These are phyloP conservation scores for Liasis olivaceus DNA, from an alignment of 2,797 vertebrate genomes.

Conservation along the genomic window DNA sequence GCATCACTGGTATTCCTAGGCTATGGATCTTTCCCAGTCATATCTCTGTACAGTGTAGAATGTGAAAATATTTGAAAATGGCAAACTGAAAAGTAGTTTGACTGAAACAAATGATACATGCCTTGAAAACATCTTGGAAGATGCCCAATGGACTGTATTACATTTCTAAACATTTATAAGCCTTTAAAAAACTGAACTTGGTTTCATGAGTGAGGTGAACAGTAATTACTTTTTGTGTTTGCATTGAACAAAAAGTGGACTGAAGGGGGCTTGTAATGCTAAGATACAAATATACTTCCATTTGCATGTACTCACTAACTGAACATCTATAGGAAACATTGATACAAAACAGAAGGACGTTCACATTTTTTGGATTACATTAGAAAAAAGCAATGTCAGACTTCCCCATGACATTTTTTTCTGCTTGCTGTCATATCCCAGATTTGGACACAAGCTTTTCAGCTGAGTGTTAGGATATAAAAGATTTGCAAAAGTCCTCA, in stretches of 20 bases:
- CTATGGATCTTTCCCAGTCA: conserved; percentile 36
- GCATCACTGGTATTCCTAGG: conserved; percentile 14
- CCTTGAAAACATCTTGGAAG: conserved; percentile 4
- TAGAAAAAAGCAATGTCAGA: not conserved
- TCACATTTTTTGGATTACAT: not conserved
- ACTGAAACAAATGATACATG: conserved; percentile 18
- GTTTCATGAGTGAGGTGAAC: not conserved
- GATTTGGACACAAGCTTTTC: not conserved
- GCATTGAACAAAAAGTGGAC: not conserved
- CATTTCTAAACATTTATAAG: not conserved
- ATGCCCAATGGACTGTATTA: not conserved
- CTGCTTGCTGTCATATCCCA: not conserved
- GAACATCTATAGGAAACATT: not conserved
- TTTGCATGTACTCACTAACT: not conserved
- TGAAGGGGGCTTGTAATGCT: not conserved
- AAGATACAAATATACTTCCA: not conserved
- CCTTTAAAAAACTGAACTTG: not conserved
- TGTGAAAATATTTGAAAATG: conserved; percentile 33
- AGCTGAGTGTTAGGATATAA: not conserved
- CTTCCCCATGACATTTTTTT: not conserved
- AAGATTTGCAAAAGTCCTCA: not conserved
- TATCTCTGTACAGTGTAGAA: conserved; percentile 3
- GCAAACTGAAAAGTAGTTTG: conserved; percentile 36
- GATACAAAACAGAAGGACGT: not conserved
- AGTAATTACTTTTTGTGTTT: not conserved